Base-by-base conservation (phyloP, 2,888 invertebrate species). In the Steinernema carpocapsae region DNA sequence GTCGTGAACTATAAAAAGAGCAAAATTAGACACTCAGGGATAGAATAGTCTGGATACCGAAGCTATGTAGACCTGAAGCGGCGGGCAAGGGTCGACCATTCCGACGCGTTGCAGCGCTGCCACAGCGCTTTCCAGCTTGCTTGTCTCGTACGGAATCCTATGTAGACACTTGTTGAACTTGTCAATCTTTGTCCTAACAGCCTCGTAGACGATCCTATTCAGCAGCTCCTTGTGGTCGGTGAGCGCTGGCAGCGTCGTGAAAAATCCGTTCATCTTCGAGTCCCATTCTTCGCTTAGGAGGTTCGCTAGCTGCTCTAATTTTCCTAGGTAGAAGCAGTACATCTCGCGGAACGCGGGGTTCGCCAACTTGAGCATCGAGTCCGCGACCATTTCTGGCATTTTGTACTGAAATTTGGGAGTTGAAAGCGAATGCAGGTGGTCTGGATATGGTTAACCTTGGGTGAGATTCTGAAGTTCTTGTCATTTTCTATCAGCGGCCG, bases 261-360 rank as follows among this genome's bases (percentile, higher is more conserved):
- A 74, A 24, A 77, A 78, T 22, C 26, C 26, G 51, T 77, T 77
- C n/a, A 77, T 32, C 29, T 74, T 74, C 24, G 26, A 59, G 52
- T 74, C 71, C 77, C 77, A 77, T 51, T 73, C 74, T 37, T 42
- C 37, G 32, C 37, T 51, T 2, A 64, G 70, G 24, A 74, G 26
- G 19, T 43, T 59, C 22, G 71, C 75, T 26, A 77, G 46, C 26
- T 77, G 77, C 48, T 77, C 77, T 77, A 77, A 19, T 46, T 77
- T 77, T 52, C 77, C 78, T 26, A 77, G 14, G 26, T 56, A 56
- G 26, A 56, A 12, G 3, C 24, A 14, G 56, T 24, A 7, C n/a
- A 56, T 14, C 22, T 56, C 56, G 26, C 7, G 14, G 19, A 7
- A 12, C 43, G 43, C 26, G 3, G 24, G 26, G 26, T 4, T 19